Evolutionary conservation across 2,888 invertebrate species (phyloP).

Genomic region (Drosophila macrospina): DNA sequence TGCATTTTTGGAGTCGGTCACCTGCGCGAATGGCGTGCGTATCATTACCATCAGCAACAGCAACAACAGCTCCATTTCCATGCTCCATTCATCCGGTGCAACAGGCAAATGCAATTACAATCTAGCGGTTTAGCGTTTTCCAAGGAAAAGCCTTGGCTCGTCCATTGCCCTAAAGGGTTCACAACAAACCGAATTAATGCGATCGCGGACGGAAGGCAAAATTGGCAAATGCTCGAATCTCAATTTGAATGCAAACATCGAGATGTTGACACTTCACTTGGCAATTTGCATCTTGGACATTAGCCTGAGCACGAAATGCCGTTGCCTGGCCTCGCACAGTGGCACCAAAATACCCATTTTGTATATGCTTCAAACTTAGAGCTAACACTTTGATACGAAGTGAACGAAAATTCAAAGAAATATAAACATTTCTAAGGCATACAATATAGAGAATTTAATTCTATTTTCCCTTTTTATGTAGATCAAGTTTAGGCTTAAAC

Average conservation of each 20-base stretch:
- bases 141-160: slow-evolving; percentile 73
- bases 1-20: slow-evolving; percentile 65
- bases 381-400: too few species aligned
- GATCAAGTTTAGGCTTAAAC: too few species aligned
- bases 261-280: slow-evolving; percentile 55
- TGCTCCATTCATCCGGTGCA: slow-evolving; percentile 55
- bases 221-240: slow-evolving; percentile 13
- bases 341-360: background rate
- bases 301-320: slow-evolving; percentile 44
- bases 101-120: background rate
- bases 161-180: slow-evolving; percentile 48
- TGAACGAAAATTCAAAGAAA: too few species aligned
- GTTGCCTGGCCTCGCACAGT: slow-evolving; percentile 60
- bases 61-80: slow-evolving; percentile 34
- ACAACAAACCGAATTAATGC: background rate
- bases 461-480: too few species aligned
- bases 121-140: slow-evolving; percentile 62
- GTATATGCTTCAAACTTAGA: background rate
- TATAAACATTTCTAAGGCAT: too few species aligned
- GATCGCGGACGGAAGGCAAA: background rate
- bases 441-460: too few species aligned
- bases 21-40: slow-evolving; percentile 71
- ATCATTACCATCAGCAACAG: slow-evolving; percentile 33
- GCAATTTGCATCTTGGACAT: slow-evolving; percentile 50
- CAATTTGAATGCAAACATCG: slow-evolving; percentile 50